These are phyloP conservation scores for Anastrepha obliqua DNA, from an alignment of 1,140 invertebrate species.

Conservation along the genomic window DNA sequence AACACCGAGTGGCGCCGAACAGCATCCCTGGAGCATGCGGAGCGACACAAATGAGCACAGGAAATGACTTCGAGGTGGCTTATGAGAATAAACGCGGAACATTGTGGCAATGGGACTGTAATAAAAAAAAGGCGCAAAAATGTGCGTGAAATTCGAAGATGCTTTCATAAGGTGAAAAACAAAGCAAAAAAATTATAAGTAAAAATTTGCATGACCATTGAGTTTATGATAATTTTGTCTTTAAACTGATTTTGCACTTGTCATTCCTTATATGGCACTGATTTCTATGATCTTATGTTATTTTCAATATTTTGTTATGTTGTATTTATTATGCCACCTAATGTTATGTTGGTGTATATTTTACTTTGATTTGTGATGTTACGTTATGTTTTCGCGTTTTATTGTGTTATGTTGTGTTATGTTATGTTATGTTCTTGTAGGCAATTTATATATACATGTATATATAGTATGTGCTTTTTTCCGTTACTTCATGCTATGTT, in stretches of 20 bases:
- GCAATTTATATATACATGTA: neutral
- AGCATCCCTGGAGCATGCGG: constrained; percentile 36
- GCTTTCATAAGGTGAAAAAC: too few relatives aligned
- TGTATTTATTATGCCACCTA: neutral
- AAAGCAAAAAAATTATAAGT: too few relatives aligned
- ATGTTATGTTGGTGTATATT: neutral
- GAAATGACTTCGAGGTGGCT: neutral
- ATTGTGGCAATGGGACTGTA: neutral
- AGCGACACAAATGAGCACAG: neutral
- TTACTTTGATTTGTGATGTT: neutral
- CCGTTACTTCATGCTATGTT: neutral
- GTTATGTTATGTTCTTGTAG: neutral
- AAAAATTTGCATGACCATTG: too few relatives aligned
- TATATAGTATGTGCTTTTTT: neutral
- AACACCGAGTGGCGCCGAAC: constrained; percentile 24
- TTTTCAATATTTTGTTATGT: neutral
- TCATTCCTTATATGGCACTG: too few relatives aligned
- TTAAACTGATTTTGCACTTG: too few relatives aligned
- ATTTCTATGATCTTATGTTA: neutral
- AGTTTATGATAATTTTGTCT: too few relatives aligned
- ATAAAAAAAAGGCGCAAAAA: neutral
- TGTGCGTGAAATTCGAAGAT: neutral
- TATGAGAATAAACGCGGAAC: neutral
- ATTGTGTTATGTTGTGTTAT: neutral
- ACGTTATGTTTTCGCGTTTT: neutral